Base-by-base conservation (phyloP, 2,888 invertebrate species). In the Metacarcinus magister region DNA sequence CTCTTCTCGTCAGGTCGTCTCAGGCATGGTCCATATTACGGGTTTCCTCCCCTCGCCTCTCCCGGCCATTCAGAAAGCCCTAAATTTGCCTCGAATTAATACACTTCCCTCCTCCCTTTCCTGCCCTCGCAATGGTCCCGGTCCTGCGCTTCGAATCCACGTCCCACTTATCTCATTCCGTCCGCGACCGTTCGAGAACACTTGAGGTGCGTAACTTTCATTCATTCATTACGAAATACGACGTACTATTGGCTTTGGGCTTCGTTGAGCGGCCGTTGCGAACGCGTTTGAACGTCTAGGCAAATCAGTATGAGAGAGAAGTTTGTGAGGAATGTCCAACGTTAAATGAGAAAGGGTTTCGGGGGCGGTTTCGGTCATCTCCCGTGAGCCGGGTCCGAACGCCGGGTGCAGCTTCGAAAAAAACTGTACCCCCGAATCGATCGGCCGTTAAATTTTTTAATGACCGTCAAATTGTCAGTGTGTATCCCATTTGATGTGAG, bases 401-500 rank as follows among this genome's bases (percentile, higher is more conserved):
- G n/a, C 67, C 67, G 75, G 60, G 60, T 60, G 60, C 60, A 60
- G 48, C 93, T 39, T 39, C 32, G 93, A n/a, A n/a, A 93, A 93
- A 93, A 93, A 93, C 48, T 75, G 75, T 7, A 5, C n/a, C n/a
- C 67, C 93, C n/a, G 75, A 93, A 93, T 75, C 43, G n/a, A n/a
- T n/a, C n/a, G n/a, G 44, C 75, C 93, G 75, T 75, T 93, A 93
- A 93, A 93, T n/a, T n/a, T 93, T 75, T 44, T 93, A 93, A 93
- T 75, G 93, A 93, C 75, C 93, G 39, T 93, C 93, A n/a, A n/a
- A 93, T 93, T 75, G 75, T 19, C 93, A 10, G 43, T 8, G 93
- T 93, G 75, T n/a, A 93, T 93, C 93, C 93, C 67, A 93, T 75
- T 93, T 75, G 43, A 75, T 32, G 93, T 43, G 93, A 75, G 44